These are phyloP conservation scores for Cheirogaleus medius DNA, from an alignment of 2,113 vertebrate genomes.

Conservation along the genomic window DNA sequence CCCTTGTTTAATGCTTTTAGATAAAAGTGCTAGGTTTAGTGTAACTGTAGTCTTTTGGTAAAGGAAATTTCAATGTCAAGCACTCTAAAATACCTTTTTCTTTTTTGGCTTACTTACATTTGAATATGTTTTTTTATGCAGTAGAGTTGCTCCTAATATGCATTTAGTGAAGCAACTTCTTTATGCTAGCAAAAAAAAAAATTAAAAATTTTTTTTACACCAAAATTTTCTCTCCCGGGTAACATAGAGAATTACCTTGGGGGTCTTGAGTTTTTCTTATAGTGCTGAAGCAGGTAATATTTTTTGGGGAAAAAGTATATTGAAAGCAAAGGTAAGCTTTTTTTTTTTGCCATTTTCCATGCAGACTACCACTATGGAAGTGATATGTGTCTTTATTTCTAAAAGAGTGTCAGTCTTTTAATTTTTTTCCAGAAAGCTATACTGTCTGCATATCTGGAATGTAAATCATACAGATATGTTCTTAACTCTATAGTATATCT, in stretches of 20 bases:
- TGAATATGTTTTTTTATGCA: background rate
- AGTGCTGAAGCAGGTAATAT: background rate
- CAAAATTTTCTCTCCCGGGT: background rate
- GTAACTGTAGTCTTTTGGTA: slow-evolving; percentile 23
- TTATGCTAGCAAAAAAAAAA: background rate
- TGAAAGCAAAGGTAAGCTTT: slow-evolving; percentile 31
- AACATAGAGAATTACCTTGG: background rate
- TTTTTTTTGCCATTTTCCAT: background rate
- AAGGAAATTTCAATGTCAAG: slow-evolving; percentile 41
- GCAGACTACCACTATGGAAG: background rate
- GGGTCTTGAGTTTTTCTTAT: slow-evolving; percentile 11
- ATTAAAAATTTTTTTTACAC: background rate
- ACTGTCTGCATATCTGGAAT: background rate
- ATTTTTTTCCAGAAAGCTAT: slow-evolving; percentile 34
- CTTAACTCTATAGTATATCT: background rate
- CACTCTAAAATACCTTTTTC: background rate
- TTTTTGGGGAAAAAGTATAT: background rate
- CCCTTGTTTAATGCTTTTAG: slow-evolving; percentile 25
- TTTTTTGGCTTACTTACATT: background rate
- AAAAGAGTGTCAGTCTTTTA: background rate
- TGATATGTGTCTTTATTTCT: background rate
- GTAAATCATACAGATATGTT: background rate
- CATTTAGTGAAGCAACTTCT: slow-evolving; percentile 1
- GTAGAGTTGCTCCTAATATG: background rate
- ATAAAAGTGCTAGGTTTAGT: background rate